These are phyloP conservation scores for Rhineura floridana DNA, from an alignment of 2,113 vertebrate genomes.

Conservation along the genomic window DNA sequence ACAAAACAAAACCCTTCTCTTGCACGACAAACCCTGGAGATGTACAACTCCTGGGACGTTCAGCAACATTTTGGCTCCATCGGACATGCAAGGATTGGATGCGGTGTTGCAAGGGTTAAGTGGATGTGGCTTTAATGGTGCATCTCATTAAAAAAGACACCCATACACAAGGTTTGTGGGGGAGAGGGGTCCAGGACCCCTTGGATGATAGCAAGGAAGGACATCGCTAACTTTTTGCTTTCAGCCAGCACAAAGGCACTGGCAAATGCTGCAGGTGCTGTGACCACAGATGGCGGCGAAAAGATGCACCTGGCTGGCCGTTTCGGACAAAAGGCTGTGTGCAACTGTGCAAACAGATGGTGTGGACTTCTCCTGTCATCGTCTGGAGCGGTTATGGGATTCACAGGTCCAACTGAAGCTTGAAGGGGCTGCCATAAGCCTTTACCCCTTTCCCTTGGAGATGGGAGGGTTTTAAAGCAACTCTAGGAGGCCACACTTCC, in stretches of 20 bases:
- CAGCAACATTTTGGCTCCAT: too few relatives aligned
- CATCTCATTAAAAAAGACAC: too few relatives aligned
- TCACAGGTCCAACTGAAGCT: background rate
- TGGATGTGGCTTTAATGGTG: too few relatives aligned
- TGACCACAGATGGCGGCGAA: background rate
- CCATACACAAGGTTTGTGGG: too few relatives aligned
- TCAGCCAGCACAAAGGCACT: background rate
- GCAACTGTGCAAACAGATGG: background rate
- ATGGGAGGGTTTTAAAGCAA: background rate
- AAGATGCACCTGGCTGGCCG: background rate
- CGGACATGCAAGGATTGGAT: too few relatives aligned
- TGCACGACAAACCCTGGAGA: background rate
- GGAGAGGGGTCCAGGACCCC: background rate
- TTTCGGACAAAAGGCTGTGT: background rate
- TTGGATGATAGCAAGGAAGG: background rate
- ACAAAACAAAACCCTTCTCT: background rate
- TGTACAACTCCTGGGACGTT: too few relatives aligned
- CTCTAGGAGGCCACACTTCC: too few relatives aligned
- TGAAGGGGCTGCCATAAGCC: background rate
- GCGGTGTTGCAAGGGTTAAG: too few relatives aligned
- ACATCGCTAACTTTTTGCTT: background rate
- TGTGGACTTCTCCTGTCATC: rapidly evolving
- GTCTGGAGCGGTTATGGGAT: background rate
- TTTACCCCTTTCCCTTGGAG: background rate
- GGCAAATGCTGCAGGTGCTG: too few relatives aligned